Percentiles rank a stretch among this genome's conserved stretches.
Conservation (phyloP, 2,888 invertebrate genomes). For the Empis stercorea region DNA sequence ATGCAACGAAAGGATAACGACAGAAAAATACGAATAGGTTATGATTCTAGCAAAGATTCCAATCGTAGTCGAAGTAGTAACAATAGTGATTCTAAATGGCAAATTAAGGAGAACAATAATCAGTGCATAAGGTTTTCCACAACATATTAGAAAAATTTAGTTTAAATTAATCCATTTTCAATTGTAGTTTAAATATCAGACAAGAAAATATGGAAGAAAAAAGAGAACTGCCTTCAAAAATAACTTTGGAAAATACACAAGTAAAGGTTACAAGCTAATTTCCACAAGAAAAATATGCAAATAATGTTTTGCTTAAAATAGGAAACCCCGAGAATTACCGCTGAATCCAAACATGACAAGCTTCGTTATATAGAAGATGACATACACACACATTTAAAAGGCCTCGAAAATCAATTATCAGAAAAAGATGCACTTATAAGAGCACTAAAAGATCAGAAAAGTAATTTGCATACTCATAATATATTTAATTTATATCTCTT, state of each 20-base stretch:
- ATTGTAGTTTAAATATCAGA: too few relatives aligned
- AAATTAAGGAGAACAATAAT: conserved; percentile 54
- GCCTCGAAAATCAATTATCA: conserved; percentile 73
- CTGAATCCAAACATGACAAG: conserved; percentile 74
- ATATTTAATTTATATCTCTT: too few relatives aligned
- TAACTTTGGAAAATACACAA: conserved; percentile 37
- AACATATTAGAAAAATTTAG: too few relatives aligned
- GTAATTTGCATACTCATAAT: conserved; percentile 10
- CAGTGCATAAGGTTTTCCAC: conserved; percentile 40
- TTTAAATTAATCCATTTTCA: too few relatives aligned
- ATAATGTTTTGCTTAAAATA: not conserved
- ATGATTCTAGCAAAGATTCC: conserved; percentile 47
- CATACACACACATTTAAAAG: conserved; percentile 72
- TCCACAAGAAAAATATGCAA: too few relatives aligned
- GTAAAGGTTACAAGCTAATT: too few relatives aligned
- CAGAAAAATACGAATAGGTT: conserved; percentile 66
- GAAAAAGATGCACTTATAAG: conserved; percentile 85
- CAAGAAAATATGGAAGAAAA: too few relatives aligned
- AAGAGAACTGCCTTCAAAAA: conserved; percentile 68
- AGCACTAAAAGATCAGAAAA: conserved; percentile 61
- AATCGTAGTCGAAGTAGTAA: conserved; percentile 19
- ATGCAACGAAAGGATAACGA: conserved; percentile 71
- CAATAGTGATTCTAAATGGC: conserved; percentile 45
- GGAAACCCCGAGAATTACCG: conserved; percentile 48
- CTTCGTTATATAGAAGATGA: conserved; percentile 81